These are phyloP conservation scores for Psittacula cyanocephala DNA, from an alignment of 2,113 vertebrate genomes.

Conservation along the genomic window DNA sequence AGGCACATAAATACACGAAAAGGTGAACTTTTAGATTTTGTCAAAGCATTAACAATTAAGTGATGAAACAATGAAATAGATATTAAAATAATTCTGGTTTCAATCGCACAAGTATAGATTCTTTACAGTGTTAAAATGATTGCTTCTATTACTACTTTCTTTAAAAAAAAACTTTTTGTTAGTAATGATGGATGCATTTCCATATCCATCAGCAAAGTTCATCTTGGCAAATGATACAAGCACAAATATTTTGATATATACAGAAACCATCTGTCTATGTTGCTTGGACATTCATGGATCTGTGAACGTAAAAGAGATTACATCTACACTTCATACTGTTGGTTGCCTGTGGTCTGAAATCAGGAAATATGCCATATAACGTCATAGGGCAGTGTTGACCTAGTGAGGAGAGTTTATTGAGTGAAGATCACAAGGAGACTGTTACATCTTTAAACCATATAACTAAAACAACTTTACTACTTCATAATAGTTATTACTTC, in stretches of 20 bases:
- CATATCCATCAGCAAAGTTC: neutral
- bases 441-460: neutral
- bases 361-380: neutral
- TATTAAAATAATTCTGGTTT: neutral
- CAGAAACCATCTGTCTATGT: rapidly evolving
- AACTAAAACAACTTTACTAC: neutral
- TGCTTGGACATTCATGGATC: neutral
- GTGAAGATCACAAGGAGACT: neutral
- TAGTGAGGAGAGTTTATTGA: neutral
- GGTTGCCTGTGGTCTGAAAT: neutral
- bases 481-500: neutral
- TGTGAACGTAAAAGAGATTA: neutral
- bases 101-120: neutral
- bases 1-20: neutral
- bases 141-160: neutral
- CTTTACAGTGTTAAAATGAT: neutral
- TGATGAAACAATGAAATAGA: neutral
- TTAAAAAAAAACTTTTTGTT: neutral
- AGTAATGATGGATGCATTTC: neutral
- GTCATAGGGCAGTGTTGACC: neutral
- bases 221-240: neutral
- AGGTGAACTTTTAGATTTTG: neutral
- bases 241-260: neutral
- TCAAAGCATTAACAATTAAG: neutral
- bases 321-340: neutral